Evolutionary conservation across 2,113 vertebrate genomes (phyloP).

Genomic region (Oryzias javanicus): DNA sequence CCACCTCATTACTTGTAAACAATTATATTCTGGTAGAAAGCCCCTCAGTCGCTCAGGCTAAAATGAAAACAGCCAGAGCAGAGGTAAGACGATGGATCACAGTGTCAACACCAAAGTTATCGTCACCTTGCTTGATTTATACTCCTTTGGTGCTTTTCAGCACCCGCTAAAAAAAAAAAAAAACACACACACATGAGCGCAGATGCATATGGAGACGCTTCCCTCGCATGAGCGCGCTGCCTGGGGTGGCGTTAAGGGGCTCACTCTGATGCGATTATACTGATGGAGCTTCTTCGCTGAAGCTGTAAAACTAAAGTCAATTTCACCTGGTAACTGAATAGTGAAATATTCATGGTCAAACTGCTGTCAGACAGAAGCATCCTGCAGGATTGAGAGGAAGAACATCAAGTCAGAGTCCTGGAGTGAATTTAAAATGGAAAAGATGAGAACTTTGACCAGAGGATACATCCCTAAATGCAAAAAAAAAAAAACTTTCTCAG

Average conservation of each 20-base stretch:
- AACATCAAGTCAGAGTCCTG: constrained; percentile 11
- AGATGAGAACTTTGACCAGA: no score
- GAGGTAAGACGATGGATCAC: constrained; percentile 62
- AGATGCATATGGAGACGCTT: constrained; percentile 19
- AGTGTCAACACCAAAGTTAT: constrained; percentile 69
- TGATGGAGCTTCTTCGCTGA: constrained; percentile 47
- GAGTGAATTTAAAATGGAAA: no score
- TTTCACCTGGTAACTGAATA: constrained; percentile 71
- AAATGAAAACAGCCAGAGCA: constrained; percentile 60
- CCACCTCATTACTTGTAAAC: constrained; percentile 72
- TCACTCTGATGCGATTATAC: constrained; percentile 57
- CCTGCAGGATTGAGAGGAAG: constrained; percentile 37
- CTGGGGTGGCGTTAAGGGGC: constrained; percentile 42
- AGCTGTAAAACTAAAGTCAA: constrained; percentile 72
- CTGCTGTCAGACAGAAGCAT: constrained; percentile 41
- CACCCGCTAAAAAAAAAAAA: constrained; percentile 21
- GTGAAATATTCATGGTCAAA: constrained; percentile 61
- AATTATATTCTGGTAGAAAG: constrained; percentile 67
- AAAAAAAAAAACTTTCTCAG: no score
- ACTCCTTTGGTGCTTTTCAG: constrained; percentile 39
- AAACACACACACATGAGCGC: constrained; percentile 14
- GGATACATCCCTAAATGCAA: no score
- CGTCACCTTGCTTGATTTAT: constrained; percentile 73
- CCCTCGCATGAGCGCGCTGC: constrained; percentile 53
- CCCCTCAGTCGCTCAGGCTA: constrained; percentile 56